Conservation (phyloP, 2,888 invertebrate species). For the Callinectes sapidus region DNA sequence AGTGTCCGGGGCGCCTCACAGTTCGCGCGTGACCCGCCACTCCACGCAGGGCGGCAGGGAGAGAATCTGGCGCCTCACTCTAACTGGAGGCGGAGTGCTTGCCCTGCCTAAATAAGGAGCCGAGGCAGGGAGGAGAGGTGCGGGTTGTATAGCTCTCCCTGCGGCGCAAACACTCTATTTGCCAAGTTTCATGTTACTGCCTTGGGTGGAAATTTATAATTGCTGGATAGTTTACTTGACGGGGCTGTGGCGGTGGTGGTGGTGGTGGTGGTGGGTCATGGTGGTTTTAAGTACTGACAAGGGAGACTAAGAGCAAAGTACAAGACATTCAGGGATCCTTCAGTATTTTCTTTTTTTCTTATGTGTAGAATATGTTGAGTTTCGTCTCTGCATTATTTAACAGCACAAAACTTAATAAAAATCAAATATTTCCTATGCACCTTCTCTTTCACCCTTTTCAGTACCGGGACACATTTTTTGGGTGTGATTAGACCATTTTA, state of each 20-base stretch:
- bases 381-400: background rate
- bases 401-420: background rate
- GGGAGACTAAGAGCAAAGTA: background rate
- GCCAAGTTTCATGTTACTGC: slow-evolving; percentile 33
- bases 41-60: background rate
- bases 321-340: background rate
- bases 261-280: slow-evolving; percentile 17
- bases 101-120: slow-evolving; percentile 38
- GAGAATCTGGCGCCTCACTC: slow-evolving; percentile 11
- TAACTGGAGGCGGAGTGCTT: slow-evolving; percentile 35
- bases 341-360: background rate
- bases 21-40: slow-evolving; percentile 40
- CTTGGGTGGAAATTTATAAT: slow-evolving; percentile 34
- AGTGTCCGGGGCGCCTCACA: background rate
- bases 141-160: slow-evolving; percentile 11
- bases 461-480: too few relatives aligned
- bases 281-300: background rate
- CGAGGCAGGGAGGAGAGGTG: background rate
- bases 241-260: background rate
- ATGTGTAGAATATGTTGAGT: background rate
- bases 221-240: slow-evolving; percentile 14
- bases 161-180: slow-evolving; percentile 34
- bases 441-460: background rate
- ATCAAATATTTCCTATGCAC: background rate
- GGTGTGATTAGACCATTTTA: too few relatives aligned